Evolutionary conservation across 2,797 vertebrate species (phyloP), one percentile per base, ranked within the genome.

Genomic region (Thalassophryne amazonica): DNA sequence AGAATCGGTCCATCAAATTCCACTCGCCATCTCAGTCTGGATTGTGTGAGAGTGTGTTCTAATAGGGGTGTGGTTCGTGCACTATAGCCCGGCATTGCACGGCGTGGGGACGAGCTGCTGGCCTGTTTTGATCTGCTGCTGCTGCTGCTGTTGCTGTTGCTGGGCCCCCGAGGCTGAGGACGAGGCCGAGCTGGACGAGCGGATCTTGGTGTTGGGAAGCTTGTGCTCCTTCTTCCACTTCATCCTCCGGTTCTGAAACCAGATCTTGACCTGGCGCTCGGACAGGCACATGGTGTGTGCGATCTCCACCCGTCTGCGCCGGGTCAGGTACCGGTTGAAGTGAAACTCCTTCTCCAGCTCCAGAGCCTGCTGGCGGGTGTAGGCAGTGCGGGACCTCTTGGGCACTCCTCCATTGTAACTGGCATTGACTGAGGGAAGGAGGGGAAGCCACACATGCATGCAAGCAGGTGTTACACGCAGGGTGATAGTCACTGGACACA

Each of bases 201-300:
- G 94, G 90, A 98, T 97, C 93, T 99, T 99, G 76, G 97, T 98
- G 79, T 98, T 99, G 74, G 97, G 97, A 35, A 99, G 93, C 92
- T 99, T 99, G 89, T 98, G 96, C 73, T 99, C 97, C 85, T 99
- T 99, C 92, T 99, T 99, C 97, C 97, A 99, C 74, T 99, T 99
- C 97, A 99, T 99, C 67, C 97, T 91, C 50, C 97, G 89, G 88
- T 99, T 99, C 89, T 99, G 97, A 85, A 99, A 98, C 97, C 97
- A 99, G 77, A 99, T 99, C 91, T 99, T 99, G 73, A 99, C 95
- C 89, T 99, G 97, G 74, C 96, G 95, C 88, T 98, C 97, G 4
- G 95, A 96, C 67, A 99, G 89, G 73, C 95, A 98, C 88, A 99
- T 95, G 0, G 96, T 93, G 88, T 99, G 97, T 2, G 96, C 96